A percentile compares a stretch with the other conserved stretches of the same genome.
Conservation (phyloP, 2,113 vertebrate genomes). For the Potamarius usumacintae region DNA sequence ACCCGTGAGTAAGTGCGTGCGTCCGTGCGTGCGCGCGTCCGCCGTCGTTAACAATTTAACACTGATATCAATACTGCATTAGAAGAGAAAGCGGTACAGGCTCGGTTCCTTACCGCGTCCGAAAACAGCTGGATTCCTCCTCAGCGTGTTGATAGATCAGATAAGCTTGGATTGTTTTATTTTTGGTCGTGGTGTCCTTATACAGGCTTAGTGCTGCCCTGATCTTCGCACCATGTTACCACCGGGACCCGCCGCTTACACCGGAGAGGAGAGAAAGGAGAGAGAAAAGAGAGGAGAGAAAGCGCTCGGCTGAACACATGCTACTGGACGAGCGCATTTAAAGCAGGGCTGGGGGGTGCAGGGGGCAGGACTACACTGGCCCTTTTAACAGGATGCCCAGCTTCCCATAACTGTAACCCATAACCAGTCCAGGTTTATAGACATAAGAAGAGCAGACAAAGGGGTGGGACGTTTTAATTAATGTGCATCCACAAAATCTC, state of each 20-base stretch:
- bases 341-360: conserved; percentile 56
- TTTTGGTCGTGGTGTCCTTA: conserved; percentile 8
- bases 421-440: neutral
- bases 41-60: conserved; percentile 51
- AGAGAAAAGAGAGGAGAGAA: conserved; percentile 42
- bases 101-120: conserved; percentile 65
- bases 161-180: conserved; percentile 25
- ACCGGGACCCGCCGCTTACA: conserved; percentile 42
- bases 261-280: neutral
- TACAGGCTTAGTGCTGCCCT: conserved; percentile 56
- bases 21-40: neutral
- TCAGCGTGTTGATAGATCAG: conserved; percentile 49
- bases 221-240: conserved; percentile 68
- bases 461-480: no score
- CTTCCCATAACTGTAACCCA: conserved; percentile 29
- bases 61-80: conserved; percentile 51
- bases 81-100: neutral
- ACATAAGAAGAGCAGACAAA: neutral
- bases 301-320: conserved; percentile 57
- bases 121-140: conserved; percentile 39
- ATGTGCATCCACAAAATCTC: no score
- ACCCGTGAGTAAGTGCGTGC: neutral
- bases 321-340: conserved; percentile 66
- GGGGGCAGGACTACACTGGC: conserved; percentile 68
- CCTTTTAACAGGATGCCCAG: conserved; percentile 70